Percentiles rank a stretch among this genome's conserved stretches.
These are phyloP conservation scores for Nasonia longicornis DNA, from an alignment of 1,140 invertebrate genomes.

Conservation along the genomic window DNA sequence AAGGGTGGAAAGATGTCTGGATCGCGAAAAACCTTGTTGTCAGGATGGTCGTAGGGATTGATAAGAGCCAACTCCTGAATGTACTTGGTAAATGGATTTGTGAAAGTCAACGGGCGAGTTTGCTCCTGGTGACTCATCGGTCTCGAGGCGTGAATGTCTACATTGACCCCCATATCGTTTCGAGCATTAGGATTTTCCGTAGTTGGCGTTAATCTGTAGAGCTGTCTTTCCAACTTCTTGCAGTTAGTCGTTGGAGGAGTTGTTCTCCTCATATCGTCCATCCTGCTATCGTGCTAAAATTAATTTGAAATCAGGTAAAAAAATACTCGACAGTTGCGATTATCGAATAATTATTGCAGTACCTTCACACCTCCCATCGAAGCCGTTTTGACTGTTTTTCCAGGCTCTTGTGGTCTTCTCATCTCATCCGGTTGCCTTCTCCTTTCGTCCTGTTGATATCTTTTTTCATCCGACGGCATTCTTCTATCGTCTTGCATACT, in stretches of 20 bases:
- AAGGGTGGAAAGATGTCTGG: slow-evolving; percentile 38
- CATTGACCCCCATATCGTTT: not conserved
- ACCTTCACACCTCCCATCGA: not conserved
- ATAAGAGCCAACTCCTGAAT: not conserved
- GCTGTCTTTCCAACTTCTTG: not conserved
- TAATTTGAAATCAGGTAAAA: not conserved
- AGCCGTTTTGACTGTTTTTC: not conserved
- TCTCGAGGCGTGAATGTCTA: not conserved
- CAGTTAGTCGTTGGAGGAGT: not conserved
- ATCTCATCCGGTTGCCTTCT: not conserved
- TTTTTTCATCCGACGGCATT: not conserved
- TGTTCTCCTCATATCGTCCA: not conserved
- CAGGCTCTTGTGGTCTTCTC: not conserved
- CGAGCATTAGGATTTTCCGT: not conserved
- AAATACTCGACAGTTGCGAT: too few species aligned
- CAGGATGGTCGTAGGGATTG: slow-evolving; percentile 39
- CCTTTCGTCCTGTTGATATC: not conserved
- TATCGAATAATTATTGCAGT: not conserved
- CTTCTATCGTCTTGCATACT: not conserved
- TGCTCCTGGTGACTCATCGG: not conserved
- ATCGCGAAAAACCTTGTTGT: slow-evolving; percentile 36
- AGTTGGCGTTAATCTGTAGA: not conserved
- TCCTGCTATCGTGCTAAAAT: not conserved
- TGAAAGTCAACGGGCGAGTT: not conserved
- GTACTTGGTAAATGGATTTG: not conserved